Conservation (phyloP, 2,888 invertebrate genomes). For the Scaptomyza reducta region DNA sequence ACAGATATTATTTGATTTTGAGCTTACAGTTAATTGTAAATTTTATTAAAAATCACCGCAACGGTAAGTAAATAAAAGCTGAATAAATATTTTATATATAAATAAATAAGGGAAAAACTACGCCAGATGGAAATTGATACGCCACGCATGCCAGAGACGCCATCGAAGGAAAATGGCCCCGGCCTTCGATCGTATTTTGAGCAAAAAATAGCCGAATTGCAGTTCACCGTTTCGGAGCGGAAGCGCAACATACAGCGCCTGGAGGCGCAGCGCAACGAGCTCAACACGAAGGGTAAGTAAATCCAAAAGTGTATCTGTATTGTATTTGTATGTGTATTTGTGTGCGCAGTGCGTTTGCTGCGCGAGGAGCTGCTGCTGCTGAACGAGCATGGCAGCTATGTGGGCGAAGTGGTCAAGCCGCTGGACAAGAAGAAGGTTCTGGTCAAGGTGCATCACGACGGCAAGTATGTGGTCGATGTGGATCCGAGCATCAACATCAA, state of each 20-base stretch:
- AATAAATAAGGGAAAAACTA: neutral
- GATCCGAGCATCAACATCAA: constrained; percentile 99
- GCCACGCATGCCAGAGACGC: constrained; percentile 38
- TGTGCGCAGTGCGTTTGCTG: constrained; percentile 91
- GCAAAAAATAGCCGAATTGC: constrained; percentile 98
- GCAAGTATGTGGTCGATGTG: constrained; percentile 99
- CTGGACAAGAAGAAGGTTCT: constrained; percentile 99
- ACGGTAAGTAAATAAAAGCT: constrained; percentile 11
- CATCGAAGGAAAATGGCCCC: constrained; percentile 72
- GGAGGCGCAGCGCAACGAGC: constrained; percentile 98
- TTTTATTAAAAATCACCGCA: constrained; percentile 9
- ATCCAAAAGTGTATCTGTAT: neutral
- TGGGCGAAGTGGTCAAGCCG: constrained; percentile 99
- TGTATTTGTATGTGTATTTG: neutral
- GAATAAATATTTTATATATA: too few relatives aligned
- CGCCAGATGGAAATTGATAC: constrained; percentile 75
- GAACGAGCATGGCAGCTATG: constrained; percentile 99
- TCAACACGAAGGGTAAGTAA: constrained; percentile 95
- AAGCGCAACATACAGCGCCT: constrained; percentile 97
- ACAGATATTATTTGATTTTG: neutral
- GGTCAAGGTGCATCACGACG: constrained; percentile 99
- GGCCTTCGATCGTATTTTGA: constrained; percentile 98
- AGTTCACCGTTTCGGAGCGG: constrained; percentile 96
- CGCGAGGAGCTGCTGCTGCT: constrained; percentile 98
- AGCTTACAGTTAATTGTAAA: constrained; percentile 4